phyloP scores from a whole-genome alignment of 2,797 vertebrate species.

The Pantherophis alleghaniensis region DNA sequence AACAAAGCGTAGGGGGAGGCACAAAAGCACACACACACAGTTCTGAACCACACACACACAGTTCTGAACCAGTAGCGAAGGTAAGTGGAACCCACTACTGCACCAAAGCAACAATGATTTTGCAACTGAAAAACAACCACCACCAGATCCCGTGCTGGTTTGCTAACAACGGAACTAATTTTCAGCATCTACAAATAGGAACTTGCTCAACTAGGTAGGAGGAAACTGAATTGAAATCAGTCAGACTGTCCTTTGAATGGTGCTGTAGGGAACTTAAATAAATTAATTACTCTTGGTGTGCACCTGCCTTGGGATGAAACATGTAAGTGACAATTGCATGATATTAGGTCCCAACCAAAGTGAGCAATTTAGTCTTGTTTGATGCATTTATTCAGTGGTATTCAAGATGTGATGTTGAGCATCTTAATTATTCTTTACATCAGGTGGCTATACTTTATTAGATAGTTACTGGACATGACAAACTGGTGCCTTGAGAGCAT shows the following conservation, averaged over 20 bases:
- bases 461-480: not conserved
- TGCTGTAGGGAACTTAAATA: not conserved
- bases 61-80: no score
- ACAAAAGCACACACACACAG: not conserved
- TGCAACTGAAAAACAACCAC: not conserved
- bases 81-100: no score
- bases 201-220: not conserved
- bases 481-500: not conserved
- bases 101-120: not conserved
- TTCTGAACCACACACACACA: no score
- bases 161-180: not conserved
- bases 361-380: not conserved
- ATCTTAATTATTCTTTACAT: not conserved
- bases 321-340: not conserved
- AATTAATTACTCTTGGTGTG: not conserved
- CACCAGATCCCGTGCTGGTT: not conserved
- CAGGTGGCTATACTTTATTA: not conserved
- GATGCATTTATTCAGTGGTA: not conserved
- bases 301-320: not conserved
- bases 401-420: not conserved
- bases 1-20: not conserved
- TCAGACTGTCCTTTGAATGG: not conserved
- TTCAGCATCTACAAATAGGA: not conserved
- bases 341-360: not conserved
- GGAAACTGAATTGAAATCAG: not conserved